Conservation (phyloP, 2,888 invertebrate species). For the Cistogaster globosa region DNA sequence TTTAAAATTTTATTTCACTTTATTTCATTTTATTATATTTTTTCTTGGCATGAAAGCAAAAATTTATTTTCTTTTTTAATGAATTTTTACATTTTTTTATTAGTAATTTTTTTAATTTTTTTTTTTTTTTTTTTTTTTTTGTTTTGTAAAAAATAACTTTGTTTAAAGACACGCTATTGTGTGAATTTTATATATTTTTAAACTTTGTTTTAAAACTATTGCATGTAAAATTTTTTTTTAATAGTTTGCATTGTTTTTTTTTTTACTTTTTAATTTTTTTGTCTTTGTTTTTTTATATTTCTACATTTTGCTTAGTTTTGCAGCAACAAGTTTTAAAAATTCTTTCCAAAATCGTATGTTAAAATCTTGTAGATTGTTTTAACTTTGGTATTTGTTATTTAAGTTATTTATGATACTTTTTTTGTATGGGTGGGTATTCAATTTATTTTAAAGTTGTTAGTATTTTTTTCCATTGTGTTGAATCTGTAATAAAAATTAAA, state of each 20-base stretch:
- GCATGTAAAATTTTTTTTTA: conserved; percentile 49
- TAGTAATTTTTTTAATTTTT: conserved; percentile 38
- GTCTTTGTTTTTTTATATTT: conserved; percentile 46
- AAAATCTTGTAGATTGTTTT: conserved; percentile 55
- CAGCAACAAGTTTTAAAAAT: conserved; percentile 76
- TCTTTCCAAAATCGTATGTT: conserved; percentile 77
- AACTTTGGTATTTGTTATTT: conserved; percentile 62
- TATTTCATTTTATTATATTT: too few species aligned
- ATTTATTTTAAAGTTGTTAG: conserved; percentile 23
- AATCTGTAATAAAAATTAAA: conserved; percentile 49
- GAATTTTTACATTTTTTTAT: conserved; percentile 42
- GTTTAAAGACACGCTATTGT: conserved; percentile 61
- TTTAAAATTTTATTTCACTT: conserved; percentile 20
- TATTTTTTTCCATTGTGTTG: conserved; percentile 34
- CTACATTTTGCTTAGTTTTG: conserved; percentile 66
- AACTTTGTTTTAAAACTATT: conserved; percentile 52
- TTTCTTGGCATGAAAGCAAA: conserved; percentile 49
- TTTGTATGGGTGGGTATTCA: conserved; percentile 55
- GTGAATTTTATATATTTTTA: conserved; percentile 17
- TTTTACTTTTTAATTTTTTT: conserved; percentile 32
- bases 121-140: conserved; percentile 25
- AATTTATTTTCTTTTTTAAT: conserved; percentile 53
- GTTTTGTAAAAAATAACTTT: conserved; percentile 28
- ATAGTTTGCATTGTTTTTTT: conserved; percentile 4
- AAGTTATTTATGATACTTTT: conserved; percentile 11